Conservation (phyloP, 2,888 invertebrate genomes). For the Abrostola triplasia region DNA sequence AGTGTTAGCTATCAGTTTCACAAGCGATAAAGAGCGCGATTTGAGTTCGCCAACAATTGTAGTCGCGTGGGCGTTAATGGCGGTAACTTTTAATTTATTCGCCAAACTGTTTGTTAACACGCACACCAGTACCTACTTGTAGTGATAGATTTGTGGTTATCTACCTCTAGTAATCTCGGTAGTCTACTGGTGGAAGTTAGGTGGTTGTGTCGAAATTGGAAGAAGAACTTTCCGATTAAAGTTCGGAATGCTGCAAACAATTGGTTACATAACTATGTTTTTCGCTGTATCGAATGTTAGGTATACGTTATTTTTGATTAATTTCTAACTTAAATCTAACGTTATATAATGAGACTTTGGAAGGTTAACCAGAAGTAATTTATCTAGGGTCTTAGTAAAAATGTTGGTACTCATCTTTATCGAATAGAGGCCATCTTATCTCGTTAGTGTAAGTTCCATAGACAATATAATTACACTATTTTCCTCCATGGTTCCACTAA, state of each 20-base stretch:
- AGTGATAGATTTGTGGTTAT: constrained; percentile 52
- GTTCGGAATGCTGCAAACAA: background rate
- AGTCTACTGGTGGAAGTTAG: constrained; percentile 15
- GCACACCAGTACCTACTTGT: constrained; percentile 24
- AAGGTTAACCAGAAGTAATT: no score
- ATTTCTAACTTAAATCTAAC: no score
- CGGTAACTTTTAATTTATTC: constrained; percentile 64
- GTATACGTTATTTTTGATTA: no score
- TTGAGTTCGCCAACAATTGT: constrained; percentile 17
- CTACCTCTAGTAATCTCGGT: constrained; percentile 27
- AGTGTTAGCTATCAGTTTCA: constrained; percentile 31
- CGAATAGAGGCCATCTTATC: no score
- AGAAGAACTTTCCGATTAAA: constrained; percentile 13
- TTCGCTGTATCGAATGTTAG: no score
- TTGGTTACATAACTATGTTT: background rate
- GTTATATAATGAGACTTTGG: no score
- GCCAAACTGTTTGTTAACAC: constrained; percentile 56
- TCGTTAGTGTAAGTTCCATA: no score
- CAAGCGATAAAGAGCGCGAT: constrained; percentile 33
- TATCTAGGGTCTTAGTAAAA: no score
- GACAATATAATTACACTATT: no score
- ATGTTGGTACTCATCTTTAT: no score
- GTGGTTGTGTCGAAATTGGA: constrained; percentile 37
- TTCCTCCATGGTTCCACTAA: no score
- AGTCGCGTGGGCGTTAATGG: constrained; percentile 44